Evolutionary conservation across 2,797 vertebrate species (phyloP).

Genomic region (Neostethus bicornis): DNA sequence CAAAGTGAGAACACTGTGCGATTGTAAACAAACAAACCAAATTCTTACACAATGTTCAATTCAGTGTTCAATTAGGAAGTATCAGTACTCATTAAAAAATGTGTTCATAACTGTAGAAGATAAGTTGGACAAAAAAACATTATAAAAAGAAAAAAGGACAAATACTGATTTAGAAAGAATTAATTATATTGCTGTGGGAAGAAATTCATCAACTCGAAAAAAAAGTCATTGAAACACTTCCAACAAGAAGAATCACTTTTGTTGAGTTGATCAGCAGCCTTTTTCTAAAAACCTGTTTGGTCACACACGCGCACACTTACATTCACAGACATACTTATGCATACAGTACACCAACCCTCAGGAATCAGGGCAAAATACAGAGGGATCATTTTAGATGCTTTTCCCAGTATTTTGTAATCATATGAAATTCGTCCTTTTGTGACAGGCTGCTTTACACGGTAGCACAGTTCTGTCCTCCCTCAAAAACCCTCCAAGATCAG

Average conservation of each 20-base stretch:
- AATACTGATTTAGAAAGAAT: slow-evolving; percentile 31
- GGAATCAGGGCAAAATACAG: slow-evolving; percentile 44
- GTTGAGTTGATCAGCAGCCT: slow-evolving; percentile 67
- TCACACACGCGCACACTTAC: slow-evolving; percentile 23
- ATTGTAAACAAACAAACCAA: slow-evolving; percentile 70
- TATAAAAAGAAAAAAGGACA: slow-evolving; percentile 48
- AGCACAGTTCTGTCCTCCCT: slow-evolving; percentile 49
- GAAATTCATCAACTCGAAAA: slow-evolving; percentile 15
- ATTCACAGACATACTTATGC: slow-evolving; percentile 16
- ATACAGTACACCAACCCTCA: slow-evolving; percentile 34
- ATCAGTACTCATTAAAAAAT: slow-evolving; percentile 23
- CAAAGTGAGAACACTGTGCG: slow-evolving; percentile 49
- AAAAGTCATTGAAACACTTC: slow-evolving; percentile 53
- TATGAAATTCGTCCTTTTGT: slow-evolving; percentile 37
- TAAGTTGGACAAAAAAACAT: slow-evolving; percentile 9
- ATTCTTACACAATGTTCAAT: slow-evolving; percentile 32
- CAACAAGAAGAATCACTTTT: slow-evolving; percentile 46
- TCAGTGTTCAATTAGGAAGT: slow-evolving; percentile 41
- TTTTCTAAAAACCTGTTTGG: slow-evolving; percentile 52
- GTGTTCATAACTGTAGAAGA: slow-evolving; percentile 24
- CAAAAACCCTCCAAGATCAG: slow-evolving; percentile 32
- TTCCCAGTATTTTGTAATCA: slow-evolving; percentile 46
- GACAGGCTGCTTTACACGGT: slow-evolving; percentile 7
- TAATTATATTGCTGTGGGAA: slow-evolving; percentile 66
- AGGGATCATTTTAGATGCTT: slow-evolving; percentile 56